phyloP scores from a whole-genome alignment of 2,797 vertebrate species.

The Ambastaia sidthimunki region DNA sequence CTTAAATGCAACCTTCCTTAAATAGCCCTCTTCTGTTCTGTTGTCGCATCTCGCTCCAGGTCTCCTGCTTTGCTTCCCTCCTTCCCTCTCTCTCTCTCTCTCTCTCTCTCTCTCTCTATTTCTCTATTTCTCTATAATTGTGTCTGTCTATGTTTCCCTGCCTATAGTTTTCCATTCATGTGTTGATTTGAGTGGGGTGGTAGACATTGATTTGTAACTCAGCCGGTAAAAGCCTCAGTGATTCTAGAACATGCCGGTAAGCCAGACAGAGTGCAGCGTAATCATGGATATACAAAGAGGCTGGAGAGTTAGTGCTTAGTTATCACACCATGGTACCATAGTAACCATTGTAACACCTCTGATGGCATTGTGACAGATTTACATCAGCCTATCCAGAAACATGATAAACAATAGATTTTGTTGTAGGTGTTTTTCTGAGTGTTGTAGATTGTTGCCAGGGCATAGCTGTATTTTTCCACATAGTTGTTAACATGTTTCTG shows the following conservation, averaged over 20 bases:
- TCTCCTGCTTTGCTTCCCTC: slow-evolving; percentile 33
- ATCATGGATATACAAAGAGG: slow-evolving; percentile 9
- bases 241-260: slow-evolving; percentile 46
- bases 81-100: slow-evolving; percentile 26
- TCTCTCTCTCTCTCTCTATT: slow-evolving; percentile 1
- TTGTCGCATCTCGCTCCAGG: slow-evolving; percentile 44
- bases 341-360: not conserved
- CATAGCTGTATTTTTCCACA: not conserved
- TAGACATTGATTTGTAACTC: slow-evolving; percentile 40
- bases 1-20: slow-evolving; percentile 40
- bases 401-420: not conserved
- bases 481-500: too few species aligned
- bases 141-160: slow-evolving; percentile 21
- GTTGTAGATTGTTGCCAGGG: not conserved
- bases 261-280: slow-evolving; percentile 34
- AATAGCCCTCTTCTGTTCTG: slow-evolving; percentile 54
- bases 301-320: slow-evolving; percentile 16
- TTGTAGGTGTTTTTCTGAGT: not conserved
- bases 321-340: slow-evolving; percentile 25
- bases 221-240: slow-evolving; percentile 28
- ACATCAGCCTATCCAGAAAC: too few species aligned
- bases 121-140: slow-evolving; percentile 4
- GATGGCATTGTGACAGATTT: slow-evolving; percentile 1
- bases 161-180: slow-evolving; percentile 45
- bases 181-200: slow-evolving; percentile 25